Percentiles rank a stretch among this genome's conserved stretches.
These are phyloP conservation scores for Larimichthys polyactis DNA, from an alignment of 2,113 vertebrate genomes.

Conservation along the genomic window DNA sequence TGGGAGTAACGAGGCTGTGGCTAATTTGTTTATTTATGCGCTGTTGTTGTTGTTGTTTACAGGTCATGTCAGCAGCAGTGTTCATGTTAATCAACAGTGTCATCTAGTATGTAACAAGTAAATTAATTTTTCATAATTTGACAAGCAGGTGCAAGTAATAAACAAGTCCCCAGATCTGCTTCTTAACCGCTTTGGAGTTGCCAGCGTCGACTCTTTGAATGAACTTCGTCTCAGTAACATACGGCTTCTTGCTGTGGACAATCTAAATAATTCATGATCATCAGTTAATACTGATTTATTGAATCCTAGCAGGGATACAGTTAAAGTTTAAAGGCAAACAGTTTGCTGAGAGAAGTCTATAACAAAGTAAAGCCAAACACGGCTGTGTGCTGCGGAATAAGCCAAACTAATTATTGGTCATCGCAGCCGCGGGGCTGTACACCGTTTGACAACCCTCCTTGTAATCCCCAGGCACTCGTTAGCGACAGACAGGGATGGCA, in stretches of 20 bases:
- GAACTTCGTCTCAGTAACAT: not conserved
- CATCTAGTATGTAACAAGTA: slow-evolving; percentile 53
- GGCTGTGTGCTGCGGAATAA: not conserved
- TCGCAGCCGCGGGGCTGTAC: not conserved
- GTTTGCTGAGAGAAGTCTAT: not conserved
- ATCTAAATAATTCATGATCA: slow-evolving; percentile 17
- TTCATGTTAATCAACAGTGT: slow-evolving; percentile 55
- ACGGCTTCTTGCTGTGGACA: not conserved
- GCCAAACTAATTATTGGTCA: slow-evolving; percentile 28
- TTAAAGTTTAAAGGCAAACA: slow-evolving; percentile 3
- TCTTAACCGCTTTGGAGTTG: not conserved
- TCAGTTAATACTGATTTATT: slow-evolving; percentile 11
- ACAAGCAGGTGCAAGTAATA: slow-evolving; percentile 23
- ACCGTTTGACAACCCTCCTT: slow-evolving; percentile 22
- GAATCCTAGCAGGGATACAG: not conserved
- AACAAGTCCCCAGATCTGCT: not conserved
- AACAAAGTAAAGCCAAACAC: not conserved
- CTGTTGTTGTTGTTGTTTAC: slow-evolving; percentile 12
- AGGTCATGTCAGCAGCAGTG: not conserved
- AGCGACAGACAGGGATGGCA: slow-evolving; percentile 24
- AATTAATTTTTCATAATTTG: slow-evolving; percentile 25
- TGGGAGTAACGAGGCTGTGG: not conserved
- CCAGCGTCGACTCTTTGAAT: not conserved
- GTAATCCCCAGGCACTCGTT: slow-evolving; percentile 35
- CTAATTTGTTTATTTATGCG: slow-evolving; percentile 12